Evolutionary conservation across 2,113 vertebrate genomes (phyloP).

Genomic region (Sisor rabdophorus): DNA sequence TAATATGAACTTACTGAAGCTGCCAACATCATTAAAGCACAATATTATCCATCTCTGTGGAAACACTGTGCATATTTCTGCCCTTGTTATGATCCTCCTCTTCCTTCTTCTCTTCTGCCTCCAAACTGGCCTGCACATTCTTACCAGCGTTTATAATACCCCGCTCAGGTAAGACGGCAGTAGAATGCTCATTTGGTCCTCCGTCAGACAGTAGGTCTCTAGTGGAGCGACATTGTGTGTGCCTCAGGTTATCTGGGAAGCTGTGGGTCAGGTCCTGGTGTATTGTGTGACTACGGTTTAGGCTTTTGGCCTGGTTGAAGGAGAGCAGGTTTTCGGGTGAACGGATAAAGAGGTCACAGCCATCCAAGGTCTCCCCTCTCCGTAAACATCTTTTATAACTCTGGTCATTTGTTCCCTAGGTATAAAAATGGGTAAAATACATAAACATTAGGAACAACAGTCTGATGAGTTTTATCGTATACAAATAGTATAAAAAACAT

Average conservation of each 20-base stretch:
- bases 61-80: neutral
- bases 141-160: constrained; percentile 9
- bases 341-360: constrained; percentile 35
- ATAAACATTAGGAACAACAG: neutral
- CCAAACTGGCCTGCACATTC: neutral
- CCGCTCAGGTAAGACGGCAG: constrained; percentile 3
- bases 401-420: constrained; percentile 54
- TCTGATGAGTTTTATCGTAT: neutral
- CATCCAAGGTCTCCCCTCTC: constrained; percentile 64
- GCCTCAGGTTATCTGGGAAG: neutral
- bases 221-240: neutral
- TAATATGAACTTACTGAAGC: neutral
- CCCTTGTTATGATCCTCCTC: neutral
- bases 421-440: neutral
- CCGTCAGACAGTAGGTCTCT: neutral
- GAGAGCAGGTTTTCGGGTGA: constrained; percentile 17
- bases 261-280: constrained; percentile 36
- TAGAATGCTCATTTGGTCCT: neutral
- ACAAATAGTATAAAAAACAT: no score
- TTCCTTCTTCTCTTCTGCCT: neutral
- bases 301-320: constrained; percentile 32
- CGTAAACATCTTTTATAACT: constrained; percentile 63
- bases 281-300: constrained; percentile 73
- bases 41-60: constrained; percentile 44
- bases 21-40: constrained; percentile 22